A percentile compares a stretch with the other conserved stretches of the same genome.
These are phyloP conservation scores for Rhagium mordax DNA, from an alignment of 2,888 invertebrate species.

Conservation along the genomic window DNA sequence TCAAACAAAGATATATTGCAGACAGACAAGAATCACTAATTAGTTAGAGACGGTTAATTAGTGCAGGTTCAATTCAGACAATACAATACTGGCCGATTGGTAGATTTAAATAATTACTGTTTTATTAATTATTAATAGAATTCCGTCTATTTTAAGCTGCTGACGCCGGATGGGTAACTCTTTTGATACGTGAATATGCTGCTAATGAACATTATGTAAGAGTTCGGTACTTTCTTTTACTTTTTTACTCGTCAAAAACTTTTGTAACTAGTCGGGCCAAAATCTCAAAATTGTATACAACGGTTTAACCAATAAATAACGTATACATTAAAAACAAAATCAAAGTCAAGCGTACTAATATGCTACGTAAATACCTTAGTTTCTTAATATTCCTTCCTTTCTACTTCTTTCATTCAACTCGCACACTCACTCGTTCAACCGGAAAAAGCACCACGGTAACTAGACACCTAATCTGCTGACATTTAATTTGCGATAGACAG, in stretches of 20 bases:
- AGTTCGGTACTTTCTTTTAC: neutral
- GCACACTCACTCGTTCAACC: conserved; percentile 6
- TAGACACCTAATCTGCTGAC: neutral
- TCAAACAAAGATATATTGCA: no score
- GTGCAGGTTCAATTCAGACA: neutral
- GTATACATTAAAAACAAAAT: neutral
- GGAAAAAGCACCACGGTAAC: conserved; percentile 2
- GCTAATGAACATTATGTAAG: neutral
- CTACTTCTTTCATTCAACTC: conserved; percentile 3
- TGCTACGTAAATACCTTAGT: conserved; percentile 9
- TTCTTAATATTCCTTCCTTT: neutral
- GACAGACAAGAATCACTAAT: no score
- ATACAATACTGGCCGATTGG: neutral
- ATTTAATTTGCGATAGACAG: neutral
- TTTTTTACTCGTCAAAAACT: neutral
- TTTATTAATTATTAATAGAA: neutral
- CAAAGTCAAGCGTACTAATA: conserved; percentile 9
- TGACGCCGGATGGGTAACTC: neutral
- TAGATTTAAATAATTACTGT: neutral
- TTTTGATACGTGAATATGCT: neutral
- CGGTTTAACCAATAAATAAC: neutral
- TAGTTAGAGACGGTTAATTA: no score
- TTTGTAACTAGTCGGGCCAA: neutral
- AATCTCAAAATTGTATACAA: neutral
- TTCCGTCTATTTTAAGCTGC: neutral